Conservation (phyloP, 2,113 vertebrate genomes). For the Dipodomys merriami region DNA sequence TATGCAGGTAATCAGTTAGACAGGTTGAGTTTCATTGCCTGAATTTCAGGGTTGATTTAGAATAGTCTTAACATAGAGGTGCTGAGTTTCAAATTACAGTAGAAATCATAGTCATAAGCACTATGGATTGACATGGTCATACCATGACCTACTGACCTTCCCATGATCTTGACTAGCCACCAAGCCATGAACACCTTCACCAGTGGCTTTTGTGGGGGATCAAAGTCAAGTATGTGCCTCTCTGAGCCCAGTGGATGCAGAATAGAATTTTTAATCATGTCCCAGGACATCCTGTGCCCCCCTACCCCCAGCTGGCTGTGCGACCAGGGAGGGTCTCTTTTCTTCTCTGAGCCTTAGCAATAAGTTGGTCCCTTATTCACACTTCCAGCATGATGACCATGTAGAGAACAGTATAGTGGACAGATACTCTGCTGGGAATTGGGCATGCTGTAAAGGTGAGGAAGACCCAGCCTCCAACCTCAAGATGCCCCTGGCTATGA, state of each 20-base stretch:
- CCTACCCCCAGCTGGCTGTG: neutral
- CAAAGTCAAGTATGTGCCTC: neutral
- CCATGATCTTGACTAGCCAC: conserved; percentile 25
- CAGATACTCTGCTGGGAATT: neutral
- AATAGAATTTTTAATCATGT: neutral
- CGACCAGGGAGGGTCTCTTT: neutral
- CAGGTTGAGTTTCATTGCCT: neutral
- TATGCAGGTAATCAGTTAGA: neutral
- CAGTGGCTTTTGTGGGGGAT: conserved; percentile 65
- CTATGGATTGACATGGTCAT: neutral
- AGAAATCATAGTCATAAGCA: conserved; percentile 40
- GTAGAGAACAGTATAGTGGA: neutral
- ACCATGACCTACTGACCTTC: neutral
- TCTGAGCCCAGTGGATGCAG: neutral
- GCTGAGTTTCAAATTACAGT: conserved; percentile 54
- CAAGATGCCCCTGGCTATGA: neutral
- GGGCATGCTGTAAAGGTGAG: neutral
- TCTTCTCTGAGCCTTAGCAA: neutral
- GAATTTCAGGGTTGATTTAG: neutral
- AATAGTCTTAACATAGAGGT: neutral
- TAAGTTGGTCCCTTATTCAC: neutral
- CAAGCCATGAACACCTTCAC: conserved; percentile 61
- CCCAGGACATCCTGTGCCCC: neutral
- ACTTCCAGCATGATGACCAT: neutral
- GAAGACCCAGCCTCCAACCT: neutral